Evolutionary conservation across 2,797 vertebrate genomes (phyloP), one percentile per base, ranked within the genome.

Genomic region (Trematocara caparti): DNA sequence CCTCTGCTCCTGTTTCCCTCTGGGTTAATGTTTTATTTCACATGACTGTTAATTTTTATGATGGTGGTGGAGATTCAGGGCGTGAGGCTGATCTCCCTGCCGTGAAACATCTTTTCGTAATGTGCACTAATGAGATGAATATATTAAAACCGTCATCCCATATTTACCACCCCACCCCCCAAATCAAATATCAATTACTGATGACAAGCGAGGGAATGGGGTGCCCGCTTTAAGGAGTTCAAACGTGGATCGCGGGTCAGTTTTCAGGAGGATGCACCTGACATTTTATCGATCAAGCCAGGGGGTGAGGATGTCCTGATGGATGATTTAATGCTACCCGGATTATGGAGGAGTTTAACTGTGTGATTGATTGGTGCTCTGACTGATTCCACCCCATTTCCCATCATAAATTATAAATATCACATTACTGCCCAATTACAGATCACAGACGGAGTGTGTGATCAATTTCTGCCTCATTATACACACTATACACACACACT

Each of bases 371-470:
- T 93, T 82, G 38, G 84, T 80, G 79, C 85, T 87, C 84, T 81
- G 82, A 86, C 82, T 89, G 88, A 88, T 88, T 90, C 82, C 82
- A 79, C 84, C 81, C 76, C 76, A 85, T 80, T 77, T 76, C 55
- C 45, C 59, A 45, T 82, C 80, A 87, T 91, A 81, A 77, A 93
- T 92, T 89, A 89, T 92, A 81, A 90, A 91, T 92, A 92, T 91
- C 92, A 89, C 76, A 86, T 90, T 90, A 89, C 84, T 73, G 78
- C 83, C 79, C 83, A 85, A 83, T 86, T 86, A 89, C 78, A 88
- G 76, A 88, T 88, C 71, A 77, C 59, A 90, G 79, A 79, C 49
- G 51, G 83, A 87, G 79, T 81, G 76, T 81, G 79, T 81, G 87
- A 91, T 89, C 87, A 81, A 75, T 91, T 80, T 75, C 45, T 85